phyloP scores from a whole-genome alignment of 2,888 invertebrate genomes.

The Drosophila rellima region DNA sequence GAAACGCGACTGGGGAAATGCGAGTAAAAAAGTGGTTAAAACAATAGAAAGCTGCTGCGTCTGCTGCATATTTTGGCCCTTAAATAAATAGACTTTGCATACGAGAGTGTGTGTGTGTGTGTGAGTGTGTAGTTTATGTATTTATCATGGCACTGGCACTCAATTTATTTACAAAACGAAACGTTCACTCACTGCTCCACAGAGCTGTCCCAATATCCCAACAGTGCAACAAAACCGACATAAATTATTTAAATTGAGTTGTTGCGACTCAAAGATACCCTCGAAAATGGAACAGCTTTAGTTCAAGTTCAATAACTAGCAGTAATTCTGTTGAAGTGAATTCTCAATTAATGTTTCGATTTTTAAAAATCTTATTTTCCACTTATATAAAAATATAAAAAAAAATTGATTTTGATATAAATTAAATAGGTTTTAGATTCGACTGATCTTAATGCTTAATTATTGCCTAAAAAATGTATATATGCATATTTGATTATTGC shows the following conservation, averaged over 20 bases:
- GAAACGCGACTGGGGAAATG: conserved; percentile 34
- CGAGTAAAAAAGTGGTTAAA: conserved; percentile 58
- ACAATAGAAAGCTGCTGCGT: conserved; percentile 75
- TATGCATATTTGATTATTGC: neutral
- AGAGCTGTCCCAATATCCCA: conserved; percentile 37
- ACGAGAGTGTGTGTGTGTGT: conserved; percentile 23
- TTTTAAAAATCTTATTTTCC: too few relatives aligned
- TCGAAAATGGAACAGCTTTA: neutral
- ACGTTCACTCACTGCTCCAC: conserved; percentile 52
- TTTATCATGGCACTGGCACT: conserved; percentile 69
- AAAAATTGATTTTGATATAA: too few relatives aligned
- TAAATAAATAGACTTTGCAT: conserved; percentile 80
- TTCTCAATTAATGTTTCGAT: neutral
- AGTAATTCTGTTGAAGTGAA: neutral
- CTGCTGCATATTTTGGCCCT: conserved; percentile 75
- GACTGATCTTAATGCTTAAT: too few relatives aligned
- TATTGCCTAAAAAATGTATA: too few relatives aligned
- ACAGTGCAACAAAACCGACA: conserved; percentile 22
- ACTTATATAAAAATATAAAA: too few relatives aligned
- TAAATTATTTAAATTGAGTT: conserved; percentile 11
- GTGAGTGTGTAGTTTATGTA: conserved; percentile 42
- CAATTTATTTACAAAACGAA: conserved; percentile 79
- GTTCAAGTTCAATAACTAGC: neutral
- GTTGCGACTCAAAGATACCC: conserved; percentile 12
- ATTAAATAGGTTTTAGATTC: too few relatives aligned